Base-by-base conservation (phyloP, 2,888 invertebrate species). In the Eumacrocentrus americanus region DNA sequence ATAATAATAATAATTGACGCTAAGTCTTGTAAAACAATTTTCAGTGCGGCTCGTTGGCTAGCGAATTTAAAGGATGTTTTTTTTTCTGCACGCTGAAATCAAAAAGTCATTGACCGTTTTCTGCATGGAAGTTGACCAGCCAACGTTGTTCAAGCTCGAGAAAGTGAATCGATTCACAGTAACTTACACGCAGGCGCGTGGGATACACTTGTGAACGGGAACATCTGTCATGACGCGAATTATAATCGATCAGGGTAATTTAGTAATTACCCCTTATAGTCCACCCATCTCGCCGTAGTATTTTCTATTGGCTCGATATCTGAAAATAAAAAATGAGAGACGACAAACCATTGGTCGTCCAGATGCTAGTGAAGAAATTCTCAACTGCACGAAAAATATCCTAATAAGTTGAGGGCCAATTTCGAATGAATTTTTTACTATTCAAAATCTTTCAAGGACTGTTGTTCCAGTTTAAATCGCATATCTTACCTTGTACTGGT, bases 191-290 rank as follows among this genome's bases (percentile, higher is more conserved):
- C 60, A 55, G 50, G 60, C 60, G 60, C 60, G 34, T 23, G 34
- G 35, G n/a, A 54, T 44, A 48, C 57, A 47, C 42, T 16, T 34
- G 50, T 48, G 51, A 60, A 60, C 51, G 22, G 46, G 44, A 60
- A 56, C 60, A 60, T 60, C 60, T 60, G 60, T 44, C 46, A 44
- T 60, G 50, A 51, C 51, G 50, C 44, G 44, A 60, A 60, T 60
- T 55, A 51, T 60, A 37, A 60, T 60, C 60, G 60, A 60, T 51
- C 50, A 20, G 54, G 50, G 25, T 35, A 56, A 60, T 60, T 50
- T 46, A 44, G 50, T 42, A 60, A 60, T 60, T 56, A 56, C 54
- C n/a, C n/a, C n/a, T n/a, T 29, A 29, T 29, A 60, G 25, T 50
- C 37, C 25, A 37, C 50, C 50, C 37, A 37, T 44, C 16, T 50